Conservation (phyloP, 1,140 invertebrate species). For the Oreohelix idahoensis region DNA sequence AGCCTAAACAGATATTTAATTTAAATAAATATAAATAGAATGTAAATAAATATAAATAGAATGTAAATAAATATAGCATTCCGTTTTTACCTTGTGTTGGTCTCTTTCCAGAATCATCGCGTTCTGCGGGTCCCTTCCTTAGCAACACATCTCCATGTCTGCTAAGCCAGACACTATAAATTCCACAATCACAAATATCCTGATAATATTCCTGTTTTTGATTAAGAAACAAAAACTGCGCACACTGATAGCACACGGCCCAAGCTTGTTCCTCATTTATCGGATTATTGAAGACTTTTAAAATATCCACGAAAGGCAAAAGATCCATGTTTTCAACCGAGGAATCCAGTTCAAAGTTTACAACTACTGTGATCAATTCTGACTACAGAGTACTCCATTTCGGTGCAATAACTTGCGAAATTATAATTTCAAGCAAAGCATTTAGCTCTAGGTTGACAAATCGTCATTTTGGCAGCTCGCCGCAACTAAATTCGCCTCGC, state of each 20-base stretch:
- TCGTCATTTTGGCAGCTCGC: too few species aligned
- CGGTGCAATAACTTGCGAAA: too few species aligned
- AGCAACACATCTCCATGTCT: conserved; percentile 62
- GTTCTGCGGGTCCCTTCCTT: conserved; percentile 31
- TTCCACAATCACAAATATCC: conserved; percentile 61
- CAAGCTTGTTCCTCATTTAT: conserved; percentile 95
- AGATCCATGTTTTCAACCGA: conserved; percentile 44
- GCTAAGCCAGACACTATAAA: conserved; percentile 53
- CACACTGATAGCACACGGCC: conserved; percentile 91
- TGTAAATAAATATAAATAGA: too few species aligned
- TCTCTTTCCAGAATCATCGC: conserved; percentile 54
- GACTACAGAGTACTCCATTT: too few species aligned
- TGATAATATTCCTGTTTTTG: conserved; percentile 53
- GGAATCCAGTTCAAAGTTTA: too few species aligned
- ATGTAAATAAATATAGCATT: too few species aligned
- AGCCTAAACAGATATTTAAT: too few species aligned
- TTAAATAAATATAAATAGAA: too few species aligned
- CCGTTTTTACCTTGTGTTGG: conserved; percentile 57
- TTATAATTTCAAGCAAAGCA: too few species aligned
- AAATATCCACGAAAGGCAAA: conserved; percentile 84
- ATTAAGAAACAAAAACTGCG: conserved; percentile 77
- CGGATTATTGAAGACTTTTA: conserved; percentile 89
- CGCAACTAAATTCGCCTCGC: too few species aligned
- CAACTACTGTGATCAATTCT: too few species aligned
- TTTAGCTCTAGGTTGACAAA: too few species aligned